Evolutionary conservation across 2,113 vertebrate genomes (phyloP).

Genomic region (Ptyas mucosa): DNA sequence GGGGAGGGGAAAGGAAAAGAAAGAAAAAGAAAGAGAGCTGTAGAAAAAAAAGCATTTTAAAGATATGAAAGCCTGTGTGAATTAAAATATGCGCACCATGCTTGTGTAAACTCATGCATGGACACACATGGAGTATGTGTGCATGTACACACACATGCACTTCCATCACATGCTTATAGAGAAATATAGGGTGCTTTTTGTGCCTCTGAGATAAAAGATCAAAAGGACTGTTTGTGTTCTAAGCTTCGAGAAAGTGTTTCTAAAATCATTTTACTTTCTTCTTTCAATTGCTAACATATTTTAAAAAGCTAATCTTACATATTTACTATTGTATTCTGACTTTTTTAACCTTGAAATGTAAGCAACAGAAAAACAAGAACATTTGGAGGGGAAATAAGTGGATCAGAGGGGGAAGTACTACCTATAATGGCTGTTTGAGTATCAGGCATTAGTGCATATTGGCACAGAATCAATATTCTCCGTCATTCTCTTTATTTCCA

Average conservation of each 20-base stretch:
- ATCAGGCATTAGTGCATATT: neutral
- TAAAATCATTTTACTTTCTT: conserved; percentile 79
- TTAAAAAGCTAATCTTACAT: conserved; percentile 83
- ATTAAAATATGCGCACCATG: conserved; percentile 60
- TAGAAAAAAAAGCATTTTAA: conserved; percentile 91
- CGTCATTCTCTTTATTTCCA: neutral
- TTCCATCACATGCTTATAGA: conserved; percentile 61
- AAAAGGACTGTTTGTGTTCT: conserved; percentile 87
- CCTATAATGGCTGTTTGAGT: neutral
- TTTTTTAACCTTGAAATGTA: conserved; percentile 93
- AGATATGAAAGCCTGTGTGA: conserved; percentile 87
- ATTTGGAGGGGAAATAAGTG: conserved; percentile 52
- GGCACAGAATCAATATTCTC: neutral
- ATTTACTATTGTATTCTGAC: conserved; percentile 80
- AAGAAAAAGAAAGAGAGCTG: conserved; percentile 85
- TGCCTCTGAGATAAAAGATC: conserved; percentile 86
- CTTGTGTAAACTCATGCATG: neutral
- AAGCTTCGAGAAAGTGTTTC: conserved; percentile 89
- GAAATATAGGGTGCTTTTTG: conserved; percentile 74
- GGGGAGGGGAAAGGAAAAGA: conserved; percentile 68
- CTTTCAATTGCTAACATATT: conserved; percentile 76
- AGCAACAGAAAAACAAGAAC: conserved; percentile 71
- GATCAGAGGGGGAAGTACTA: conserved; percentile 38
- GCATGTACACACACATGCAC: neutral
- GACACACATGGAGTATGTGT: neutral